These are phyloP conservation scores for Laspeyria flexula DNA, from an alignment of 2,888 invertebrate genomes.

Conservation along the genomic window DNA sequence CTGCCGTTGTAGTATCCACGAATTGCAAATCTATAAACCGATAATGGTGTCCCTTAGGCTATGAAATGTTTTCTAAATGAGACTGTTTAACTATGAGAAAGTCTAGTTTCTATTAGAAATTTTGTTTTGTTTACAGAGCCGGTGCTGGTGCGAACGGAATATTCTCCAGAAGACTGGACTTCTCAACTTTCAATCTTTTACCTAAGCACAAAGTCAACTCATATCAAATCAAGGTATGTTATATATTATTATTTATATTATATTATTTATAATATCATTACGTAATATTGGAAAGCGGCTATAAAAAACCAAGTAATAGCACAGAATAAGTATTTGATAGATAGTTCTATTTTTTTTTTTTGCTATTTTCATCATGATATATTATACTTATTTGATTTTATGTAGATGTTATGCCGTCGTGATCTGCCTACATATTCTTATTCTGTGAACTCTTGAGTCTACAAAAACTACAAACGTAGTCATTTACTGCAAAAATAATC, in stretches of 20 bases:
- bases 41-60: constrained; percentile 26
- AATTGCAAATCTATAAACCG: constrained; percentile 22
- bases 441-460: no score
- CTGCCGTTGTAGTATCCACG: constrained; percentile 32
- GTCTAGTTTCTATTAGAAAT: constrained; percentile 1
- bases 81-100: neutral
- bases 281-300: no score
- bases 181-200: constrained; percentile 97
- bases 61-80: constrained; percentile 3
- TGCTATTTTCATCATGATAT: no score
- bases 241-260: neutral
- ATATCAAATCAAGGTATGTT: constrained; percentile 97
- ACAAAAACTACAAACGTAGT: no score
- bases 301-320: no score
- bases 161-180: constrained; percentile 96
- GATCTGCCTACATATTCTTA: no score
- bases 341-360: no score
- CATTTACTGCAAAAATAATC: no score
- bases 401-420: no score
- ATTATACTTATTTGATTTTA: no score
- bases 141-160: constrained; percentile 96
- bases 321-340: no score
- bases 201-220: constrained; percentile 99
- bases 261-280: neutral
- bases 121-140: constrained; percentile 87